These are phyloP conservation scores for Colistium nudipinnis DNA, from an alignment of 2,113 vertebrate genomes.

Conservation along the genomic window DNA sequence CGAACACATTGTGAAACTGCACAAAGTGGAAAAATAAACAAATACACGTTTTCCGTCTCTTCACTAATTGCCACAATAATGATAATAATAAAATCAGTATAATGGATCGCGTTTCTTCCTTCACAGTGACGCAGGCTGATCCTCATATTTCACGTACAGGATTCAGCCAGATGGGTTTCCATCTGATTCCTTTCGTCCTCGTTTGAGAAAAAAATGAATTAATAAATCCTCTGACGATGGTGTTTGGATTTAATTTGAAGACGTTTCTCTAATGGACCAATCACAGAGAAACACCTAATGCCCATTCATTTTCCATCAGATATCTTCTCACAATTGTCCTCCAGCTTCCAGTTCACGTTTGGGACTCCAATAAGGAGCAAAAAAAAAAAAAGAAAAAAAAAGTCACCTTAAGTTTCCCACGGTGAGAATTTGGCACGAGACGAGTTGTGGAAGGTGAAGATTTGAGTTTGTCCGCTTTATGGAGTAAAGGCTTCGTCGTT, in stretches of 20 bases:
- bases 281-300: not conserved
- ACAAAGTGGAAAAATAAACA: too few species aligned
- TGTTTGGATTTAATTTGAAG: too few species aligned
- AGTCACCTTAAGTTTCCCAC: not conserved
- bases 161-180: too few species aligned
- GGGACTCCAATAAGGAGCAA: constrained; percentile 9
- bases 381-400: not conserved
- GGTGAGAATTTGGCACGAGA: constrained; percentile 51
- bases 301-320: not conserved
- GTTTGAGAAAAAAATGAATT: too few species aligned
- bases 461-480: not conserved
- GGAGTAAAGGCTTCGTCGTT: constrained; percentile 42
- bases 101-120: too few species aligned
- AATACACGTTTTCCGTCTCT: too few species aligned
- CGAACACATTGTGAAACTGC: constrained; percentile 10
- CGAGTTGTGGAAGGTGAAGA: constrained; percentile 10
- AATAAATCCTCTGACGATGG: too few species aligned
- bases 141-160: too few species aligned
- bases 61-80: too few species aligned
- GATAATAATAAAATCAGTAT: too few species aligned
- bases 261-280: rapidly evolving
- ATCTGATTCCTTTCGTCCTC: too few species aligned
- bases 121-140: too few species aligned
- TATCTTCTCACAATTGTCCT: not conserved
- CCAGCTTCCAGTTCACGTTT: not conserved